Evolutionary conservation across 2,113 vertebrate species (phyloP).

Genomic region (Potamarius usumacintae): DNA sequence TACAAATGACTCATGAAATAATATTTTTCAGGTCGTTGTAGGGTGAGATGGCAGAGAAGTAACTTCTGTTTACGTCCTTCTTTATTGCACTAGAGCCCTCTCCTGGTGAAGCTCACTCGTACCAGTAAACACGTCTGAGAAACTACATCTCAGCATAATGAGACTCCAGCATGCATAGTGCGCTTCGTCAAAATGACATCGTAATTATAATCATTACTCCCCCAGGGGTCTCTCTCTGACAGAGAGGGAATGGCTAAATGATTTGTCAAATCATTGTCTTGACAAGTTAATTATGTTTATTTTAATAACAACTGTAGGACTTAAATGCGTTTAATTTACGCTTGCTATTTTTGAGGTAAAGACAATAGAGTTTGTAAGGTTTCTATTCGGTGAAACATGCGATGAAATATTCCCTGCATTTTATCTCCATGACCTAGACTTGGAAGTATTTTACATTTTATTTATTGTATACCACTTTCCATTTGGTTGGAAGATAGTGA

Average conservation of each 20-base stretch:
- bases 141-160: not conserved
- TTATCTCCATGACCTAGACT: not conserved
- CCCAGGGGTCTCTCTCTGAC: slow-evolving; percentile 55
- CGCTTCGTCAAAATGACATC: slow-evolving; percentile 49
- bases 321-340: slow-evolving; percentile 33
- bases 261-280: slow-evolving; percentile 57
- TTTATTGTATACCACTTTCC: not conserved
- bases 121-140: not conserved
- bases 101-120: slow-evolving; percentile 31
- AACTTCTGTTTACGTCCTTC: not conserved
- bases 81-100: slow-evolving; percentile 36
- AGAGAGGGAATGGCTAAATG: slow-evolving; percentile 55
- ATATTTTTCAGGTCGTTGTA: not conserved
- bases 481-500: not conserved
- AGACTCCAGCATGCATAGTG: slow-evolving; percentile 14
- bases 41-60: not conserved
- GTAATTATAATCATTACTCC: slow-evolving; percentile 66
- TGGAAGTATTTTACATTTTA: not conserved
- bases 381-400: not conserved
- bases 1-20: not conserved
- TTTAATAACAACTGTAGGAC: slow-evolving; percentile 48
- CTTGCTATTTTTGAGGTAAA: slow-evolving; percentile 14
- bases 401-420: not conserved
- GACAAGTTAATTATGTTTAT: slow-evolving; percentile 52
- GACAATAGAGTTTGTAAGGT: not conserved